Percentiles rank a stretch among this genome's conserved stretches.
Conservation (phyloP, 2,888 invertebrate genomes). For the Cheilosia vulpina region DNA sequence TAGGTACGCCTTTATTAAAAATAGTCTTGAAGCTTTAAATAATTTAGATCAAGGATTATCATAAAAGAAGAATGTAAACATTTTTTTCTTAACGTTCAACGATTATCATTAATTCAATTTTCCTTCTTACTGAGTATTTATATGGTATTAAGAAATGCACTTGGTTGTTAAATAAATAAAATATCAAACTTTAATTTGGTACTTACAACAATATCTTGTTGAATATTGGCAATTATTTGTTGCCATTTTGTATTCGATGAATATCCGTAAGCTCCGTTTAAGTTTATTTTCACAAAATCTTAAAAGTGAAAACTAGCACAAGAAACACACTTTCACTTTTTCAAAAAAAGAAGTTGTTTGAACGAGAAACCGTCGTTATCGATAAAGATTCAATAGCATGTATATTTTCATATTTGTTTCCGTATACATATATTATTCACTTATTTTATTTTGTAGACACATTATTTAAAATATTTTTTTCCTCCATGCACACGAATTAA, state of each 20-base stretch:
- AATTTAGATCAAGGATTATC: too few relatives aligned
- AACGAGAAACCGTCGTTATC: conserved; percentile 50
- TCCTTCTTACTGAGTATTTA: too few relatives aligned
- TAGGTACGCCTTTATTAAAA: too few relatives aligned
- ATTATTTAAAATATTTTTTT: background rate
- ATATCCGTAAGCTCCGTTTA: conserved; percentile 15
- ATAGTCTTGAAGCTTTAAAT: too few relatives aligned
- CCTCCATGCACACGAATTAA: background rate
- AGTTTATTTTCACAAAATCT: conserved; percentile 25
- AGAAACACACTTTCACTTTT: conserved; percentile 60
- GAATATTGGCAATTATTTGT: conserved; percentile 83
- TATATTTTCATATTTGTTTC: conserved; percentile 26
- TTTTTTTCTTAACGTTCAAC: background rate
- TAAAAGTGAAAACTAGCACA: conserved; percentile 63
- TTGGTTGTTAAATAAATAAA: background rate
- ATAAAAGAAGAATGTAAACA: background rate
- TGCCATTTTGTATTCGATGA: conserved; percentile 72
- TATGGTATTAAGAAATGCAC: too few relatives aligned
- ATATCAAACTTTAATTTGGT: conserved; percentile 12
- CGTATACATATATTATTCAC: conserved; percentile 2
- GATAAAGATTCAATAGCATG: background rate
- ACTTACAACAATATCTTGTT: conserved; percentile 84
- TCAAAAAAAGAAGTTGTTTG: conserved; percentile 19
- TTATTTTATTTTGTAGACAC: conserved; percentile 16
- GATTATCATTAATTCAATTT: too few relatives aligned